Evolutionary conservation across 2,888 invertebrate genomes (phyloP).

Genomic region (Eupithecia exiguata): DNA sequence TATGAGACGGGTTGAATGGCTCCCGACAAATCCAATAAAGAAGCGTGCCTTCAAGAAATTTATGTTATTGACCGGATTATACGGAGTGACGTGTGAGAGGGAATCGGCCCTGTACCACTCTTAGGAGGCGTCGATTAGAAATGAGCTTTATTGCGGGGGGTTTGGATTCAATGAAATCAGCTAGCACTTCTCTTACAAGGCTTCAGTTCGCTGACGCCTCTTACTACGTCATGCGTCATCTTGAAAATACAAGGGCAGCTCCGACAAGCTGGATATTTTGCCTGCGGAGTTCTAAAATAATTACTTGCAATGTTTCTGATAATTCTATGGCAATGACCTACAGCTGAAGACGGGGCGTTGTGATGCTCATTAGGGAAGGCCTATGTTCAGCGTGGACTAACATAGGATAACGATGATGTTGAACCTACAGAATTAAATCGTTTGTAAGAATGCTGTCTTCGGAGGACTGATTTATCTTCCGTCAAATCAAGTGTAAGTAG

Average conservation of each 20-base stretch:
- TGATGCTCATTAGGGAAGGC: too few species aligned
- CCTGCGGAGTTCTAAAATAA: not conserved
- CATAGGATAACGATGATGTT: too few species aligned
- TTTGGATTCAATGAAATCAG: conserved; percentile 7
- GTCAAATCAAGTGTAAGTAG: not conserved
- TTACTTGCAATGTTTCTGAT: not conserved
- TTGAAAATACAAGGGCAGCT: not conserved
- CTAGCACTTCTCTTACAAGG: not conserved
- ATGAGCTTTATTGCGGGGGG: conserved; percentile 4
- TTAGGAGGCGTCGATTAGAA: conserved; percentile 7
- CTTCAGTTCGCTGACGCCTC: not conserved
- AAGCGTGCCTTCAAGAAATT: conserved; percentile 75
- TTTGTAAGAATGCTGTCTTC: not conserved
- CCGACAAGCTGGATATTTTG: not conserved
- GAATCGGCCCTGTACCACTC: conserved; percentile 11
- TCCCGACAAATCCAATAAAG: conserved; percentile 79
- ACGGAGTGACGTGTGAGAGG: conserved; percentile 72
- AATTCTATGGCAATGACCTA: not conserved
- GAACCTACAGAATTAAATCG: not conserved
- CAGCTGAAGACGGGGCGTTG: too few species aligned
- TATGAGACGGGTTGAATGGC: conserved; percentile 68
- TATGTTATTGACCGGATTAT: conserved; percentile 82
- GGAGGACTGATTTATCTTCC: not conserved
- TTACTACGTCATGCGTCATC: conserved; percentile 1
- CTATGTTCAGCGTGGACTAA: too few species aligned